phyloP scores from a whole-genome alignment of 2,888 invertebrate genomes.

The Euplagia quadripunctaria region DNA sequence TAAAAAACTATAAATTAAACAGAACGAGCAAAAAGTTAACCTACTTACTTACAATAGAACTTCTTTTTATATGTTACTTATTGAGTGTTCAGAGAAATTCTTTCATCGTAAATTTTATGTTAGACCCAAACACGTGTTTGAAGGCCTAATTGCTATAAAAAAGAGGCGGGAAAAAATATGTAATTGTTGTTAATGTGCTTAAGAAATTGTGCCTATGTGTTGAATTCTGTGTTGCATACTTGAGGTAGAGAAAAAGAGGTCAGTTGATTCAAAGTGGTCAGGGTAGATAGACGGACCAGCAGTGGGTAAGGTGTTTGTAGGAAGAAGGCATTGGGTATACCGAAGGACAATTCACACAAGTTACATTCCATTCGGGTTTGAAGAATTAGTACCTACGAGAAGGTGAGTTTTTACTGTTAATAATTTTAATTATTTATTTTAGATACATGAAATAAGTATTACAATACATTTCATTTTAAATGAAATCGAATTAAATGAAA shows the following conservation, averaged over 20 bases:
- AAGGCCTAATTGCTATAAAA: background rate
- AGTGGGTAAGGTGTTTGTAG: background rate
- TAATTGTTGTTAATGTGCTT: background rate
- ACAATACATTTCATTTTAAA: too few relatives aligned
- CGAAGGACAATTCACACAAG: too few relatives aligned
- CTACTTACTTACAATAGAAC: background rate
- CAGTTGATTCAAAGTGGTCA: background rate
- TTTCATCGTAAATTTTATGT: background rate
- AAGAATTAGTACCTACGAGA: too few relatives aligned
- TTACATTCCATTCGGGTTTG: too few relatives aligned
- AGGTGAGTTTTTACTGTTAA: too few relatives aligned
- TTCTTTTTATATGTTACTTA: too few relatives aligned
- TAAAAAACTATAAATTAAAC: background rate
- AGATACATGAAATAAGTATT: too few relatives aligned
- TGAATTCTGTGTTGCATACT: background rate
- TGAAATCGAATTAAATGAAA: too few relatives aligned
- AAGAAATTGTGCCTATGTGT: background rate
- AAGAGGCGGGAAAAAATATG: too few relatives aligned
- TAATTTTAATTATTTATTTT: too few relatives aligned
- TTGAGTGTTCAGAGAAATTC: background rate
- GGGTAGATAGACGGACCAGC: background rate
- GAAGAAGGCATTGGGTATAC: background rate
- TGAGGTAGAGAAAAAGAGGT: background rate
- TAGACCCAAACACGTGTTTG: background rate
- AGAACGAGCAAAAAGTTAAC: background rate